Percentiles rank a stretch among this genome's conserved stretches.
These are phyloP conservation scores for Leptopilina drosophilae DNA, from an alignment of 2,888 invertebrate genomes.

Conservation along the genomic window DNA sequence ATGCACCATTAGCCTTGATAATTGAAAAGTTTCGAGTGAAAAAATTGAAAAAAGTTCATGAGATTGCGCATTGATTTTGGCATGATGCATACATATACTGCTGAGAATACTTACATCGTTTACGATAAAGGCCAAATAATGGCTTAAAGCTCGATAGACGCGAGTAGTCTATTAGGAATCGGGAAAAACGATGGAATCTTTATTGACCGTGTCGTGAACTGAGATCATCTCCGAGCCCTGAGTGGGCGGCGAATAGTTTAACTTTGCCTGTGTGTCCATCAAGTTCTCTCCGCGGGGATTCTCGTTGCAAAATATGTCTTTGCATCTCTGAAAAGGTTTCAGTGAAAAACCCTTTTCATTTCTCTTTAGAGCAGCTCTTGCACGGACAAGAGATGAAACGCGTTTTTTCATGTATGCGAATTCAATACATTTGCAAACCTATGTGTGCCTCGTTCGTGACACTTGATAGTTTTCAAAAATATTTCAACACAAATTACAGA, in stretches of 20 bases:
- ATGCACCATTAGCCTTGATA: no score
- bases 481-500: no score
- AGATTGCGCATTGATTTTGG: conserved; percentile 8
- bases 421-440: not conserved
- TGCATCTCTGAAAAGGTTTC: conserved; percentile 38
- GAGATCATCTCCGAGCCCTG: conserved; percentile 49
- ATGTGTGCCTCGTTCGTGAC: not conserved
- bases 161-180: conserved; percentile 59
- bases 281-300: conserved; percentile 2
- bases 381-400: not conserved
- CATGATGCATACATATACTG: conserved; percentile 22
- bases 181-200: conserved; percentile 66
- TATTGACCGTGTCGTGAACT: conserved; percentile 58
- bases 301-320: conserved; percentile 19
- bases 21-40: not conserved
- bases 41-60: not conserved
- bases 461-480: no score
- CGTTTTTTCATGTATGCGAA: not conserved
- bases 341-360: conserved; percentile 23
- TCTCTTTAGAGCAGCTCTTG: no score
- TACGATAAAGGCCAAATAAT: conserved; percentile 52
- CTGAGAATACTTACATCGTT: conserved; percentile 53
- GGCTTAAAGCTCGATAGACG: conserved; percentile 26
- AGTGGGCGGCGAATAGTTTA: conserved; percentile 38
- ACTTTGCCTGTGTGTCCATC: not conserved